Base-by-base conservation (phyloP, 1,140 invertebrate species). In the Drosophila tropicalis region DNA sequence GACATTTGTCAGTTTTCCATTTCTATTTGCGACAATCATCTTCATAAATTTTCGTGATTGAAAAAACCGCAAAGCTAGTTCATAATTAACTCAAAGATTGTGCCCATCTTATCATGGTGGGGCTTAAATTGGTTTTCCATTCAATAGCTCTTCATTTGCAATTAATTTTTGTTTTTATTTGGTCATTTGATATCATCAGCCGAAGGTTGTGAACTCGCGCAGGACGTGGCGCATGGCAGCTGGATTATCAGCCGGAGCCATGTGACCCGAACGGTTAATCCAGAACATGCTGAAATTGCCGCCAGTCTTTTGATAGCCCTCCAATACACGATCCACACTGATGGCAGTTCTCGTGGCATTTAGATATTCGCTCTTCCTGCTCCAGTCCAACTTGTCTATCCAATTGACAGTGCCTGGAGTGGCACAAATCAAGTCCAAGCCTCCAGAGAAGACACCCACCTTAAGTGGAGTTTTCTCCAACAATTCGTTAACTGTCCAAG, bases 221-320 rank as follows among this genome's bases (percentile, higher is more conserved):
- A 92, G 64, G 5, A 92, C 81, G 34, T 86, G 78, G 54, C 81
- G 68, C 75, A 92, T 83, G 4, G 75, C 91, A 19, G 76, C 76
- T 5, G 91, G 90, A 68, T 92, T 92, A 51, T 92, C 91, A 4
- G 83, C 92, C 3, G 91, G 91, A 0, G 94, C 94, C 94, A 95
- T 95, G 79, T 95, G 94, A n/a, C 94, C 94, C 58, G 94, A 93
- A 56, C 94, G 92, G n/a, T 94, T 90, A 62, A 97, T 94, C 95
- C 96, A 96, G 85, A 95, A 96, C 90, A 97, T 94, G 29, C 93
- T 91, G 51, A 97, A 95, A 69, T 96, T 96, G n/a, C 94, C 94
- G 63, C 93, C 94, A 2, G 91, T 84, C 81, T 96, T 96, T 41
- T 94, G 92, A 75, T 95, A 96, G 10, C 95, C 96, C 78, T 95